phyloP scores from a whole-genome alignment of 2,797 vertebrate genomes.

The Psittacula echo region DNA sequence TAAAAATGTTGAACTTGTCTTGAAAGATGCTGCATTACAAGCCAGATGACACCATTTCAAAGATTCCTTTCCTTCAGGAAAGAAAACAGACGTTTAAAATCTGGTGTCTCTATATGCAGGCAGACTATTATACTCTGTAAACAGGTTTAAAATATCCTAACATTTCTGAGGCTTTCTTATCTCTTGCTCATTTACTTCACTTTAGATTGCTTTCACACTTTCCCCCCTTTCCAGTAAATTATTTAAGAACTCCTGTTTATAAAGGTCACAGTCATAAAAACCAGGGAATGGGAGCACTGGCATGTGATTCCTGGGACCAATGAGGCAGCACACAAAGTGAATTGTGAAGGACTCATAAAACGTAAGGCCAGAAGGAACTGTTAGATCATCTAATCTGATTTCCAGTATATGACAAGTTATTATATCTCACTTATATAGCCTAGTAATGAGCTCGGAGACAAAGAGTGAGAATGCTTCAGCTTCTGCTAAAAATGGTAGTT shows the following conservation, averaged over 20 bases:
- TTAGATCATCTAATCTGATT: conserved; percentile 24
- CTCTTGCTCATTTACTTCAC: conserved; percentile 35
- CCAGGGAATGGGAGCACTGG: not conserved
- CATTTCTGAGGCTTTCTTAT: conserved; percentile 47
- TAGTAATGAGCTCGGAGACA: not conserved
- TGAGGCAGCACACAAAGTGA: conserved; percentile 24
- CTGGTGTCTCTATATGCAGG: not conserved
- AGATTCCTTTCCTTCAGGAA: not conserved
- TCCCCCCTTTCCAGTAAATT: conserved; percentile 37
- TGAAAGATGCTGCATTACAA: not conserved
- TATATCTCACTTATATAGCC: not conserved
- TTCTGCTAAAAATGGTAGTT: not conserved
- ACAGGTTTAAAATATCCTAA: conserved; percentile 55
- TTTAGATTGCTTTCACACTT: conserved; percentile 57
- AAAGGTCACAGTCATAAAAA: conserved; percentile 60
- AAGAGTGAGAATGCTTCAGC: not conserved
- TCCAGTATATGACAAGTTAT: not conserved
- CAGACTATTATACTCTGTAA: conserved; percentile 41
- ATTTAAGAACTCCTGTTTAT: conserved; percentile 53
- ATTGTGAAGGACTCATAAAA: conserved; percentile 45
- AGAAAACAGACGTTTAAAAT: conserved; percentile 21
- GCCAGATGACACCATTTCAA: not conserved
- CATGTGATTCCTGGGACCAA: conserved; percentile 36
- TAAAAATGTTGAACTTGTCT: not conserved
- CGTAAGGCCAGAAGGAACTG: not conserved